Evolutionary conservation across 2,888 invertebrate genomes (phyloP).

Genomic region (Nomada fucata): DNA sequence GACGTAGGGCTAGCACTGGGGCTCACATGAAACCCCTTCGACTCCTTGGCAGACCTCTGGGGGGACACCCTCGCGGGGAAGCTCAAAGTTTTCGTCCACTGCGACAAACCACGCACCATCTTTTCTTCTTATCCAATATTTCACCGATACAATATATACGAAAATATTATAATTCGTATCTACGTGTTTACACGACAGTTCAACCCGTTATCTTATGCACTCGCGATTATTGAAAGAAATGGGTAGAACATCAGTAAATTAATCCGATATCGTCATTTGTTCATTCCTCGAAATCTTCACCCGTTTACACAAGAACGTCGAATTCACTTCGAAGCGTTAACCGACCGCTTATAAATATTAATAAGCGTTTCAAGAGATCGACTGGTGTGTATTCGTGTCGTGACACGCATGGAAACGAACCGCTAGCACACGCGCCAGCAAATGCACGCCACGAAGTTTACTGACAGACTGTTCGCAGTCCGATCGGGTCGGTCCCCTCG

Average conservation of each 20-base stretch:
- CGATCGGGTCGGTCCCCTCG: slow-evolving; percentile 35
- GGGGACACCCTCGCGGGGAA: slow-evolving; percentile 94
- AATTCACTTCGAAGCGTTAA: slow-evolving; percentile 28
- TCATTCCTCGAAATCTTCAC: not conserved
- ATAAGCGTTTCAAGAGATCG: slow-evolving; percentile 32
- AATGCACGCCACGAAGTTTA: slow-evolving; percentile 56
- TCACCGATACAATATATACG: slow-evolving; percentile 24
- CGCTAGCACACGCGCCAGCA: slow-evolving; percentile 23
- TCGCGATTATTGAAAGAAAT: slow-evolving; percentile 28
- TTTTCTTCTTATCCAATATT: slow-evolving; percentile 72
- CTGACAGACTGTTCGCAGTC: slow-evolving; percentile 62
- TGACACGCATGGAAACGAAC: slow-evolving; percentile 47
- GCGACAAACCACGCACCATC: slow-evolving; percentile 95
- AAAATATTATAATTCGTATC: not conserved
- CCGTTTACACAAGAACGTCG: not conserved
- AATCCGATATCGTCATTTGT: slow-evolving; percentile 11
- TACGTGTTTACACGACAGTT: not conserved
- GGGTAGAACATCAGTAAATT: not conserved
- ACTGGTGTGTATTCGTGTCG: slow-evolving; percentile 46
- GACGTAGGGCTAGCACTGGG: slow-evolving; percentile 85
- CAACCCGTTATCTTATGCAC: slow-evolving; percentile 28
- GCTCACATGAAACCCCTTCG: slow-evolving; percentile 83
- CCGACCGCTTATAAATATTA: slow-evolving; percentile 41
- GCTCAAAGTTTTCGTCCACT: slow-evolving; percentile 96
- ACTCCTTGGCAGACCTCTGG: slow-evolving; percentile 91